Conservation (phyloP, 2,113 vertebrate species). For the Oceanodroma tethys region DNA sequence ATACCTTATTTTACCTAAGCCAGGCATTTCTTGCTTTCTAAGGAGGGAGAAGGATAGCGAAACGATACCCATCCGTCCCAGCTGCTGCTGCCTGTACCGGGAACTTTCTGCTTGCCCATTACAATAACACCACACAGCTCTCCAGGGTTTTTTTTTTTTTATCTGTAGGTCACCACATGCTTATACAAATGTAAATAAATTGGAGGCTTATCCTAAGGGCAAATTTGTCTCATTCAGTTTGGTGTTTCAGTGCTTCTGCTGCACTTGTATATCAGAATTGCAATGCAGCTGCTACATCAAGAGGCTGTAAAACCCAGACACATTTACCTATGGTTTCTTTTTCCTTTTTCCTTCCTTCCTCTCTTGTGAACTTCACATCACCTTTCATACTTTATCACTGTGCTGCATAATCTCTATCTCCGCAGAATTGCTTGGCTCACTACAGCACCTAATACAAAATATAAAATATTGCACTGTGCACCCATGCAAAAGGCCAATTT, state of each 20-base stretch:
- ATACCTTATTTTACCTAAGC: conserved; percentile 13
- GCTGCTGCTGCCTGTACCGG: neutral
- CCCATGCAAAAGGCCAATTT: conserved; percentile 42
- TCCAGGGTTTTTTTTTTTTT: neutral
- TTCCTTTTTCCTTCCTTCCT: neutral
- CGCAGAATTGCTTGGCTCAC: conserved; percentile 6
- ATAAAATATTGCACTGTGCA: conserved; percentile 16
- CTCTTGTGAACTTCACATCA: neutral
- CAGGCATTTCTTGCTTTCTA: neutral
- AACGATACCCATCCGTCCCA: neutral
- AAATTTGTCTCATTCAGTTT: neutral
- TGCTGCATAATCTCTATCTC: conserved; percentile 9
- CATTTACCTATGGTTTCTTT: neutral
- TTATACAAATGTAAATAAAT: neutral
- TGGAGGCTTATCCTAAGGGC: neutral
- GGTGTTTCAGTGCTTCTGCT: neutral
- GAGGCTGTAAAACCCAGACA: neutral
- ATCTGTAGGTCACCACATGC: neutral
- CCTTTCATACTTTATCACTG: conserved; percentile 12
- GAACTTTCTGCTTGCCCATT: neutral
- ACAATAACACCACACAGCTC: neutral
- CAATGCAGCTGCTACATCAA: neutral
- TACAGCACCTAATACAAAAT: neutral
- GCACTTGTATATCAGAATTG: neutral
- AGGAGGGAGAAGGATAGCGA: neutral